Base-by-base conservation (phyloP, 2,797 vertebrate species). In the Rhinoraja longicauda region DNA sequence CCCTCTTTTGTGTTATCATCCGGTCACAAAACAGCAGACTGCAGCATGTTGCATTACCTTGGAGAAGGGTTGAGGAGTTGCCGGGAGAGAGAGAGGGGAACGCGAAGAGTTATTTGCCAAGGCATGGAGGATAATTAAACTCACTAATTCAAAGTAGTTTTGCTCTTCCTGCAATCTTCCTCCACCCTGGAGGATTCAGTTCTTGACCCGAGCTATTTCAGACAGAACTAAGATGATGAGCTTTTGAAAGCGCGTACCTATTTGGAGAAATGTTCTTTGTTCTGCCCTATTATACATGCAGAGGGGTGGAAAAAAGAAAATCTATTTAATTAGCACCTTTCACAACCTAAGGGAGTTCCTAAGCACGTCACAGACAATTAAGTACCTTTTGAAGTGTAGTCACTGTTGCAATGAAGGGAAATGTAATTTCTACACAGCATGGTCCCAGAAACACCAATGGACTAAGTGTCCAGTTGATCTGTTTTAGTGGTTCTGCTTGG, bases 311-410 rank as follows among this genome's bases (percentile, higher is more conserved):
- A n/a, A 75, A 91, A 21, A 72, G 62, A 67, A 36, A 36, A 67
- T 67, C 84, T 88, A 72, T 92, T 72, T 92, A 73, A 92, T 73
- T 45, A 88, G 84, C 7, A 67, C 62, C 84, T 88, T 67, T 67
- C 84, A 67, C 7, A n/a, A 88, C n/a, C 62, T 88, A n/a, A 32
- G 62, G 84, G 36, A 9, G 26, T 67, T 88, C 84, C 17, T 36
- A 88, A 88, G 62, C 84, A 24, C 84, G 64, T 88, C 84, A 73
- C 70, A 24, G 84, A 64, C 84, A 88, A 88, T 88, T 36, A 88
- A 88, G 59, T 36, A 32, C 59, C 36, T 88, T 88, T 67, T 67
- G 84, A 88, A 88, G 62, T 32, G 29, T 67, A 67, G 59, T 67
- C n/a, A 67, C 17, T 64, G 29, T 67, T 36, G n/a, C 64, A 4